Evolutionary conservation across 2,113 vertebrate genomes (phyloP).

Genomic region (Taurulus bubalis): DNA sequence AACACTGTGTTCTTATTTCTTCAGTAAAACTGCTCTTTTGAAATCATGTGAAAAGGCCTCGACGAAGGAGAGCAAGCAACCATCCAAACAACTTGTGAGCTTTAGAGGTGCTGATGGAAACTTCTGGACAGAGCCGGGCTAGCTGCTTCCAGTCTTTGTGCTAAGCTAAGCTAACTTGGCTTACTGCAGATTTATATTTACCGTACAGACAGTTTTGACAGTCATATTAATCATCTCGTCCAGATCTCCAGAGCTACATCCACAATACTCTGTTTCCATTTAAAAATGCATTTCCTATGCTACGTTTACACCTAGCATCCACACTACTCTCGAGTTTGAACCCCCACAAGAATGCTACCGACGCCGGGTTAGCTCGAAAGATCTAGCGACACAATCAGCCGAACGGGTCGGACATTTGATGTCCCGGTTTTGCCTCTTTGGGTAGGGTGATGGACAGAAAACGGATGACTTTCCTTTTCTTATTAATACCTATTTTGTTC

Average conservation of each 20-base stretch:
- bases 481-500: neutral
- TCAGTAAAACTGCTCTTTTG: neutral
- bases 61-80: neutral
- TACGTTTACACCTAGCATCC: too few species aligned
- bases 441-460: neutral
- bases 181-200: neutral
- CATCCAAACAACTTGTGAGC: neutral
- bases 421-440: neutral
- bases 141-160: neutral
- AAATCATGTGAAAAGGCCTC: neutral
- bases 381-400: too few species aligned
- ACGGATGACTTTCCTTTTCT: neutral
- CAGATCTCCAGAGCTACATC: too few species aligned
- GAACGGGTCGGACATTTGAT: too few species aligned
- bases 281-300: too few species aligned
- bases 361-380: too few species aligned
- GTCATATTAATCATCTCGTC: neutral
- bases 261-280: too few species aligned
- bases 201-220: neutral
- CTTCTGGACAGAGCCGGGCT: too few species aligned
- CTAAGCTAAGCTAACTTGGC: constrained; percentile 2
- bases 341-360: too few species aligned
- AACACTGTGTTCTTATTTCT: neutral
- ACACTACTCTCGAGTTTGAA: too few species aligned
- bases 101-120: neutral